A percentile compares a stretch with the other conserved stretches of the same genome.
Evolutionary conservation across 2,113 vertebrate species (phyloP).

Genomic region (Oriolus oriolus): DNA sequence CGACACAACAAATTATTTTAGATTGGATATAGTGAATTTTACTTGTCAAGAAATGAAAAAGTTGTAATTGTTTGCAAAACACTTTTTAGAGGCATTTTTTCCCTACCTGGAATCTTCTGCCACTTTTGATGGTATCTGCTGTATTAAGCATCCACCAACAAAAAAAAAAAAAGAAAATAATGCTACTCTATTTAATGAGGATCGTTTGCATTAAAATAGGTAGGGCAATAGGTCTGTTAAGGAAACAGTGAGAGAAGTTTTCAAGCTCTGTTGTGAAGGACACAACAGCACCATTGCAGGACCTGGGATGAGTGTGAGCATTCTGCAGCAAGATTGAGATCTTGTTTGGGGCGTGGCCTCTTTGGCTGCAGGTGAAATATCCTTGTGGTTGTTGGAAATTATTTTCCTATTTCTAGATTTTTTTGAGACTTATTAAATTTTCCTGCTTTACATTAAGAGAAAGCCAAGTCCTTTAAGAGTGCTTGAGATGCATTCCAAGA

Average conservation of each 20-base stretch:
- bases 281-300: background rate
- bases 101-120: background rate
- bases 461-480: background rate
- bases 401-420: background rate
- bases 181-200: background rate
- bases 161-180: background rate
- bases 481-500: background rate
- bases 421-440: background rate
- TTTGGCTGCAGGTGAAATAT: background rate
- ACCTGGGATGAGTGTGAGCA: background rate
- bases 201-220: background rate
- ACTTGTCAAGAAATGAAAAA: background rate
- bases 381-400: background rate
- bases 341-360: background rate
- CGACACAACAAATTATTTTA: background rate
- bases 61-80: background rate
- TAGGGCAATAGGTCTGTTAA: background rate
- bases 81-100: background rate
- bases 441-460: background rate
- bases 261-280: background rate
- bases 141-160: background rate
- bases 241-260: background rate
- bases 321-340: background rate
- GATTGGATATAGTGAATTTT: background rate
- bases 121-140: background rate